phyloP scores from a whole-genome alignment of 2,888 invertebrate species.

The Myopa tessellatipennis region DNA sequence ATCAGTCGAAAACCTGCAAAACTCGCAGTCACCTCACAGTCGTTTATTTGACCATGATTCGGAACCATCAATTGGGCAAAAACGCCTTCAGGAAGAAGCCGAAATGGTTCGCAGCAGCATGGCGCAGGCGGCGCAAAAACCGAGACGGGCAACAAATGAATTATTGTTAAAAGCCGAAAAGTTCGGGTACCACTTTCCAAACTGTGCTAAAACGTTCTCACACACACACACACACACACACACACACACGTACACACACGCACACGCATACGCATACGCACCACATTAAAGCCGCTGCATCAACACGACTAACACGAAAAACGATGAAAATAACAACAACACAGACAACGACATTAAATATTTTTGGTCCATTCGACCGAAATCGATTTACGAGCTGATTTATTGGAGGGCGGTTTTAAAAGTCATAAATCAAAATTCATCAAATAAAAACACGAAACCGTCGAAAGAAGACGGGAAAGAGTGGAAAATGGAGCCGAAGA shows the following conservation, averaged over 20 bases:
- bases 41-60: no score
- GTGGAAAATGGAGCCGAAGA: conserved; percentile 15
- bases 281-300: no score
- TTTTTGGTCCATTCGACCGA: conserved; percentile 41
- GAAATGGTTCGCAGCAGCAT: conserved; percentile 20
- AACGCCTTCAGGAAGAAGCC: not conserved
- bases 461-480: not conserved
- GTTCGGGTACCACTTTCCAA: conserved; percentile 45
- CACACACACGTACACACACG: not conserved
- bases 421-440: conserved; percentile 52
- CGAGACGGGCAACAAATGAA: conserved; percentile 42
- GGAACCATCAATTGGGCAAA: not conserved
- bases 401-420: conserved; percentile 52
- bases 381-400: conserved; percentile 53
- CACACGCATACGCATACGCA: no score
- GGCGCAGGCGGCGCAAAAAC: conserved; percentile 11
- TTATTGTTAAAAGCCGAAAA: conserved; percentile 44
- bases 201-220: conserved; percentile 28
- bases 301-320: not conserved
- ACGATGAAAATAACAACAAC: not conserved
- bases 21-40: no score
- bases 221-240: not conserved
- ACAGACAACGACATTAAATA: conserved; percentile 10
- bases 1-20: not conserved
- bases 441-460: conserved; percentile 38